Conservation (phyloP, 1,140 invertebrate genomes). For the Bombus pascuorum region DNA sequence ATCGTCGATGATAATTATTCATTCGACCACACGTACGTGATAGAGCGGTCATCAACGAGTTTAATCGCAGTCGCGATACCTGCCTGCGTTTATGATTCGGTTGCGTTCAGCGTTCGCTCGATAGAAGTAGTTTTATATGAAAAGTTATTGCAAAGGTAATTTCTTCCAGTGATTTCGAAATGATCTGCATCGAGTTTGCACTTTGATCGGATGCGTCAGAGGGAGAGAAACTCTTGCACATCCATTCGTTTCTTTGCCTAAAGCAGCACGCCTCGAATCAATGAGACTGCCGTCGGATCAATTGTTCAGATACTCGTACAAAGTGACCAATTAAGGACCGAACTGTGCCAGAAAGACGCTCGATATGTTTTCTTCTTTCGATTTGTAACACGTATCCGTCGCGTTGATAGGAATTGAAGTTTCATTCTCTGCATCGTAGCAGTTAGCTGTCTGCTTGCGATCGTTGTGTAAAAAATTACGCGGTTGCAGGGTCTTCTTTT, state of each 20-base stretch:
- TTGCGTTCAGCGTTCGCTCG: neutral
- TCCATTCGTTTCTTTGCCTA: conserved; percentile 5
- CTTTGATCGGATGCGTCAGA: neutral
- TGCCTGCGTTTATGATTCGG: neutral
- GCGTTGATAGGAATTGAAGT: conserved; percentile 43
- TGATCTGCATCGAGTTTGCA: neutral
- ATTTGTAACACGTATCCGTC: neutral
- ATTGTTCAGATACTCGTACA: conserved; percentile 55
- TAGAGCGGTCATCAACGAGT: neutral
- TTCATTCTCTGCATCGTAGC: conserved; percentile 1
- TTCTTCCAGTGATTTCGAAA: neutral
- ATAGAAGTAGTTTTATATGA: neutral
- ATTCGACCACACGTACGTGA: neutral
- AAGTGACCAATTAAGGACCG: conserved; percentile 18
- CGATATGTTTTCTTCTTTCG: neutral
- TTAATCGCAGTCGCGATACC: neutral
- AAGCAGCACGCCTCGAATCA: conserved; percentile 30
- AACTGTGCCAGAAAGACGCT: neutral
- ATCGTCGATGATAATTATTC: neutral
- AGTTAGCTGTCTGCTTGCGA: neutral
- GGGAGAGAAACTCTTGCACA: conserved; percentile 22
- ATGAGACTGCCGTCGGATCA: conserved; percentile 45
- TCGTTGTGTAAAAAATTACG: conserved; percentile 10
- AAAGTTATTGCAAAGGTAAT: neutral
- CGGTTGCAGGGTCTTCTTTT: neutral